Percentiles rank a stretch among this genome's conserved stretches.
Evolutionary conservation across 2,888 invertebrate genomes (phyloP).

Genomic region (Ischnus inquisitorius): DNA sequence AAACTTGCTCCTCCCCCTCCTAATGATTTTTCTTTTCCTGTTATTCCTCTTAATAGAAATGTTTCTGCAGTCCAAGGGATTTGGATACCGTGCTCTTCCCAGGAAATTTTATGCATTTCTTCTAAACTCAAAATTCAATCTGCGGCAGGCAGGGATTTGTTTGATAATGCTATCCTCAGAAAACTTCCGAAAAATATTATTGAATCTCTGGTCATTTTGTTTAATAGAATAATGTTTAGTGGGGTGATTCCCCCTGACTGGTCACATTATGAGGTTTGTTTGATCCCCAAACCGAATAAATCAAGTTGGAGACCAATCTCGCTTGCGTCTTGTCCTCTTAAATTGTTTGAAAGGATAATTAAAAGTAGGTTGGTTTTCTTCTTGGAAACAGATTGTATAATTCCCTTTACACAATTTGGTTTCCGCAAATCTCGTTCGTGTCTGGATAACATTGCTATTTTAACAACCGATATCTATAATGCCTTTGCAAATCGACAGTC

Average conservation of each 20-base stretch:
- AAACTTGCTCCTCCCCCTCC: conserved; percentile 6
- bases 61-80: not conserved
- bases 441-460: conserved; percentile 11
- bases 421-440: conserved; percentile 21
- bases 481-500: conserved; percentile 14
- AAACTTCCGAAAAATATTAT: conserved; percentile 2
- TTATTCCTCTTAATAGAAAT: not conserved
- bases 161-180: conserved; percentile 10
- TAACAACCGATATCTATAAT: conserved; percentile 30
- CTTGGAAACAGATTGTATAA: not conserved
- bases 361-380: conserved; percentile 9
- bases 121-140: conserved; percentile 9
- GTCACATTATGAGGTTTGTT: conserved; percentile 11
- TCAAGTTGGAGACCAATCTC: conserved; percentile 7
- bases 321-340: conserved; percentile 10
- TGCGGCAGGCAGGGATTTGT: conserved; percentile 19
- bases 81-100: conserved; percentile 3
- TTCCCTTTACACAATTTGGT: conserved; percentile 26
- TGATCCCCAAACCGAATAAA: conserved; percentile 36
- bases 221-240: conserved; percentile 4
- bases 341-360: conserved; percentile 22
- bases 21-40: not conserved
- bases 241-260: conserved; percentile 23
- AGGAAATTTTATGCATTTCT: not conserved
- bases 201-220: not conserved